Evolutionary conservation across 2,888 invertebrate genomes (phyloP).

Genomic region (Athalia cordata): DNA sequence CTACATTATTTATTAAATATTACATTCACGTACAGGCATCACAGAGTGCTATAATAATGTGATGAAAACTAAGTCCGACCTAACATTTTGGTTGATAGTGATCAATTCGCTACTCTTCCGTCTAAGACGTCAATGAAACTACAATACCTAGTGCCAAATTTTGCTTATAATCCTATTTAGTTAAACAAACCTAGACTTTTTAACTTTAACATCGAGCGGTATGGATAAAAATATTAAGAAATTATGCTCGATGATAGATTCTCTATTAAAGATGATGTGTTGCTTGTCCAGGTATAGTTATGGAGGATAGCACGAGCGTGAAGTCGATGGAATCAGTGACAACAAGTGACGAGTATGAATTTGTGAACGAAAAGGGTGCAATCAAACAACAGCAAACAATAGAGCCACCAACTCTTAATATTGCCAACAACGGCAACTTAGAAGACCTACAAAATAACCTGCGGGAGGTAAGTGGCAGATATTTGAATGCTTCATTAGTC

Average conservation of each 20-base stretch:
- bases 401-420: slow-evolving; percentile 77
- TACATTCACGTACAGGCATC: too few relatives aligned
- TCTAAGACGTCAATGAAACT: too few relatives aligned
- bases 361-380: slow-evolving; percentile 76
- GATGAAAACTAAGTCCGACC: too few relatives aligned
- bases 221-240: not conserved
- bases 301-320: slow-evolving; percentile 81
- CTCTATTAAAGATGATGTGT: too few relatives aligned
- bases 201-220: not conserved
- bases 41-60: too few relatives aligned
- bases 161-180: too few relatives aligned
- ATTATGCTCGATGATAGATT: not conserved
- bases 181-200: too few relatives aligned
- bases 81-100: too few relatives aligned
- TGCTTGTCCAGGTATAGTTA: slow-evolving; percentile 70
- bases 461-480: slow-evolving; percentile 74
- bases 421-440: slow-evolving; percentile 80
- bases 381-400: slow-evolving; percentile 65
- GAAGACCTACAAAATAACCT: slow-evolving; percentile 79
- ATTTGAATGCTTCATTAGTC: not conserved
- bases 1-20: too few relatives aligned
- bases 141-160: too few relatives aligned
- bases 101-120: too few relatives aligned
- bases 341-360: slow-evolving; percentile 83
- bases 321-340: slow-evolving; percentile 82